Base-by-base conservation (phyloP, 2,888 invertebrate genomes). In the Acronicta psi region DNA sequence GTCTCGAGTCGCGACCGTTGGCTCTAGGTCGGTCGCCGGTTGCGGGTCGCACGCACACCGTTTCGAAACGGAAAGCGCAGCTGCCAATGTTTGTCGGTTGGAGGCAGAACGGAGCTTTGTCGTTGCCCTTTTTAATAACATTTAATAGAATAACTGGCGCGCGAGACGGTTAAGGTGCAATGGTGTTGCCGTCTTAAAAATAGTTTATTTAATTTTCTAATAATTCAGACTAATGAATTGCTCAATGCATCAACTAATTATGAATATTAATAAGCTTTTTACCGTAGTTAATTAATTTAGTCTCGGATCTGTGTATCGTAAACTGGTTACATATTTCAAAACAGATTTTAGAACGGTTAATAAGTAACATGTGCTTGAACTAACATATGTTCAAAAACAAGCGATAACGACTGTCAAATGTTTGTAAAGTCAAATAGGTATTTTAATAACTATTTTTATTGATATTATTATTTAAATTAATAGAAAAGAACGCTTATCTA, bases 61-160 rank as follows among this genome's bases (percentile, higher is more conserved):
- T 77, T 60, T 73, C 73, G 66, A 72, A 85, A 83, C 85, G 85
- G 82, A 82, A 80, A 82, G 74, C 80, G 79, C 86, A 86, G 84
- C 86, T 86, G 86, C 79, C 81, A 73, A 57, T 66, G 71, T 75
- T 75, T 72, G 75, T 70, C 75, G 60, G 76, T 76, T 73, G 64
- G 54, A 60, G 64, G 64, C 59, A 69, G 64, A 65, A 72, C 40
- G 68, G 59, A 68, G 67, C 73, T 67, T 79, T 76, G 75, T 69
- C 72, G 75, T 77, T 83, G 83, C 84, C 84, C 84, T 85, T 85
- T 81, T 84, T 79, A 84, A 84, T 80, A 79, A 79, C 81, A 82
- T 75, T 81, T 81, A 69, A 84, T 85, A 85, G 80, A 78, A 83
- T 78, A 79, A 80, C 61, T 42, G 52, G 52, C 66, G 59, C 55